A percentile compares a stretch with the other conserved stretches of the same genome.
These are phyloP conservation scores for Phanerotoma sp. DNA, from an alignment of 2,888 invertebrate species.

Conservation along the genomic window DNA sequence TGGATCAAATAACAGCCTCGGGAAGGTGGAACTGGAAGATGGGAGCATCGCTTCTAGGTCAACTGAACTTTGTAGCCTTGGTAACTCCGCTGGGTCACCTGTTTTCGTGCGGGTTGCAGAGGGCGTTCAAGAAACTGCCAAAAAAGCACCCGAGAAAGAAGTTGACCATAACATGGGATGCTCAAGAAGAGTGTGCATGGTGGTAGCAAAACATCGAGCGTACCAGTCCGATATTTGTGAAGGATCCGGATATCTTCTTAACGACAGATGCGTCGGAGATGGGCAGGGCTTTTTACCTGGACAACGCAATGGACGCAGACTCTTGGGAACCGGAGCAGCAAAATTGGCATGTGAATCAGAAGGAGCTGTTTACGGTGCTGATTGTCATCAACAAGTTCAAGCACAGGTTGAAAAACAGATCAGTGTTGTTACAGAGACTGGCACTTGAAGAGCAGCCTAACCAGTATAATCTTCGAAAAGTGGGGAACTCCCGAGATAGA, in stretches of 20 bases:
- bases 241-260: neutral
- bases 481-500: slow-evolving; percentile 10
- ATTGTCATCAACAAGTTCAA: slow-evolving; percentile 5
- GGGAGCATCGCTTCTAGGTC: slow-evolving; percentile 27
- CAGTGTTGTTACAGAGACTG: slow-evolving; percentile 18
- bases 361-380: slow-evolving; percentile 14
- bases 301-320: slow-evolving; percentile 1
- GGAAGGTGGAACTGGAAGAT: slow-evolving; percentile 19
- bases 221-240: neutral
- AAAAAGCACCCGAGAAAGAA: neutral
- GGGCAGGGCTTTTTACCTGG: slow-evolving; percentile 12
- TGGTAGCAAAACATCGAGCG: slow-evolving; percentile 11
- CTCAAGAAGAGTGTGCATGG: slow-evolving; percentile 10
- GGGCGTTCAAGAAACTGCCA: slow-evolving; percentile 2
- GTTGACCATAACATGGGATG: too few species aligned
- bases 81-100: slow-evolving; percentile 10
- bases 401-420: neutral
- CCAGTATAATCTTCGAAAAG: neutral
- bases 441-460: slow-evolving; percentile 23
- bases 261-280: slow-evolving; percentile 4
- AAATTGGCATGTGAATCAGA: slow-evolving; percentile 11
- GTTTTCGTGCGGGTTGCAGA: slow-evolving; percentile 5
- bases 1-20: slow-evolving; percentile 20
- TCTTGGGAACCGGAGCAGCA: slow-evolving; percentile 2
- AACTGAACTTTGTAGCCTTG: slow-evolving; percentile 26